phyloP scores from a whole-genome alignment of 2,888 invertebrate species.

The Nebria brevicollis region DNA sequence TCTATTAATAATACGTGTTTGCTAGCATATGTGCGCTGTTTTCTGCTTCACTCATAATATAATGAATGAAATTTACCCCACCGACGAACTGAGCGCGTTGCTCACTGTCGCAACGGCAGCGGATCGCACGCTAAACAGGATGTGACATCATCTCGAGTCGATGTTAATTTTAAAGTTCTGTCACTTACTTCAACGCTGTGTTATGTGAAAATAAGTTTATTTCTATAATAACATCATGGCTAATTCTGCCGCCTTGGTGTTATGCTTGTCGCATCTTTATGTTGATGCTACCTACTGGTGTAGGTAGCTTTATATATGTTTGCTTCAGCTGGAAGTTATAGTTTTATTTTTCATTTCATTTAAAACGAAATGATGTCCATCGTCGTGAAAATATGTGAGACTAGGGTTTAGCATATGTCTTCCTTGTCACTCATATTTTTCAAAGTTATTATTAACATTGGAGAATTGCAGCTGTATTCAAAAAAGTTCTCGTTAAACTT shows the following conservation, averaged over 20 bases:
- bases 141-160: constrained; percentile 38
- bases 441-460: constrained; percentile 43
- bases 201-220: neutral
- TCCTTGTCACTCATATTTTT: constrained; percentile 36
- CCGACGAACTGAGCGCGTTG: neutral
- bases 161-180: constrained; percentile 38
- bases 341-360: neutral
- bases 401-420: neutral
- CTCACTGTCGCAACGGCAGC: constrained; percentile 1
- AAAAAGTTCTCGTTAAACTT: constrained; percentile 25
- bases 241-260: neutral
- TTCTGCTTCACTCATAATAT: neutral
- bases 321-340: neutral
- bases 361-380: neutral
- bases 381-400: neutral
- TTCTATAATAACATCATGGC: neutral
- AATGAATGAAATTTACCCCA: constrained; percentile 13
- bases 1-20: constrained; percentile 8
- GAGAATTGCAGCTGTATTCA: constrained; percentile 31
- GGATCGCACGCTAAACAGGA: constrained; percentile 36
- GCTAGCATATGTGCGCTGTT: neutral
- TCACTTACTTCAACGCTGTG: constrained; percentile 8
- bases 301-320: neutral
- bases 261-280: neutral
- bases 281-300: neutral